Base-by-base conservation (phyloP, 2,888 invertebrate species). In the Drosophila mulleri region DNA sequence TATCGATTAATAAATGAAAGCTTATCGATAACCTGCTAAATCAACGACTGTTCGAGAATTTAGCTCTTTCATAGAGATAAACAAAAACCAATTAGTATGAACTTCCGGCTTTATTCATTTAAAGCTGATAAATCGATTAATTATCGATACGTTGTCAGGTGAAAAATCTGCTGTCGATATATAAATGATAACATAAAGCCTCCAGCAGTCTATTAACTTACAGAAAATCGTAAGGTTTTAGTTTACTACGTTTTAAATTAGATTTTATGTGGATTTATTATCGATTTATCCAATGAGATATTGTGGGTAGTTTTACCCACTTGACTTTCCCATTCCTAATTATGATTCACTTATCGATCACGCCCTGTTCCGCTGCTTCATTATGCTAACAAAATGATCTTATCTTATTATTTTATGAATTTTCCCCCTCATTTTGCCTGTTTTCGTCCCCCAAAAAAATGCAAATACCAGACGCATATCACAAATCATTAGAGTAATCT, bases 401-500 rank as follows among this genome's bases (percentile, higher is more conserved):
- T 45, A 47, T 58, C 45, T 18, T 5, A 14, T 26, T 12, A 14
- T 37, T 48, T 26, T 39, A 7, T 18, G 37, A 37, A 12, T 47
- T 39, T 59, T 29, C 37, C n/a, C 4, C 23, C 16, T 14, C 23
- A 44, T 3, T 57, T 14, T 23, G 11, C 16, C 20, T 32, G 18
- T 42, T 42, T 42, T 57, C 7, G 12, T n/a, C n/a, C 35, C 18
- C 32, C 9, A 32, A 8, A 23, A 23, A 11, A 8, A 23, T 45
- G 12, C 45, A 12, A 58, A 26, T 32, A 32, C 32, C 20, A 32
- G 42, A n/a, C 26, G 14, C 26, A 18, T 35, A 2, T n/a, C 45
- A 47, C 37, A 47, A 47, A 37, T 58, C 37, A 58, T 5, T 45
- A 18, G 18, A 18, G 12, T 73, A 60, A 76, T 69, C 71, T 57